Evolutionary conservation across 2,797 vertebrate genomes (phyloP), one percentile per base, ranked within the genome.

Genomic region (Natrix natrix): DNA sequence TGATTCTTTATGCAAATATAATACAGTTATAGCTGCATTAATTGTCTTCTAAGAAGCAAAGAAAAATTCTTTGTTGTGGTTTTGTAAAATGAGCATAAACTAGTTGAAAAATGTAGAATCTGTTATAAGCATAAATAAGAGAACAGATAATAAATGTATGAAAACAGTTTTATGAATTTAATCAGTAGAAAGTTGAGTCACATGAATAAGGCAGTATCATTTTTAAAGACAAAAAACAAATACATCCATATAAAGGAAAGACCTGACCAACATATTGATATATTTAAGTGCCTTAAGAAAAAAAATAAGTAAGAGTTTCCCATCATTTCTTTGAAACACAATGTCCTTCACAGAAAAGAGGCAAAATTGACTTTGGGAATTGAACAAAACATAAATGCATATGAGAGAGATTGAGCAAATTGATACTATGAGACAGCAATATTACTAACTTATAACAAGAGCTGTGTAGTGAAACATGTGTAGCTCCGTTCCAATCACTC

Each of bases 11-110:
- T 57, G 32, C 8, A 69, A 88, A 28, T 28, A 43, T 37, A 32
- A 11, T 28, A 16, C 5, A 32, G 5, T 74, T 74, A 74, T 74
- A 74, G 32, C 37, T 74, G 16, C n/a, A 8, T 26, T 16, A 55
- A 37, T 61, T 57, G 0, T 91, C 94, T 92, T 90, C 56, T 43
- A 93, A 28, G 88, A 48, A 93, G 0, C 0, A 83, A 94, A 93
- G 14, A 66, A 90, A 60, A 24, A 90, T 69, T 32, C 43, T 86
- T 90, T 43, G 20, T 52, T 52, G 74, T 32, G 56, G 0, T 6
- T 57, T 10, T 83, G 86, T 66, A 0, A 93, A 16, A 43, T 92
- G 74, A 89, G 60, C 43, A 48, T 0, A 37, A 91, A 93, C 91
- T 0, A 32, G 90, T 66, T 43, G 87, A 37, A 89, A 94, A 92